phyloP scores from a whole-genome alignment of 2,113 vertebrate genomes.

The Perca flavescens region DNA sequence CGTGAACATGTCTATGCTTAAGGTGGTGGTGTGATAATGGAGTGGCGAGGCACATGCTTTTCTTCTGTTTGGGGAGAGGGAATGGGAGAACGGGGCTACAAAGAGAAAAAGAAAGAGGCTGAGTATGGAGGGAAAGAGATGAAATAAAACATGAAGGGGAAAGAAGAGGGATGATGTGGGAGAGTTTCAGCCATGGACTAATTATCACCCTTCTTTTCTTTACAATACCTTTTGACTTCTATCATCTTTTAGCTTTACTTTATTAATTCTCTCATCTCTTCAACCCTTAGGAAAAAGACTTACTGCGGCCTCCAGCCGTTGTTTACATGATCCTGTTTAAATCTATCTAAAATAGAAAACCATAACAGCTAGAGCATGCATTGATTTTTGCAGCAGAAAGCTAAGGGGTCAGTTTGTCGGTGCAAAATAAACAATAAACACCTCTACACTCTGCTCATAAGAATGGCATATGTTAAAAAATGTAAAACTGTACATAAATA shows the following conservation, averaged over 20 bases:
- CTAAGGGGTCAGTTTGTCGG: no score
- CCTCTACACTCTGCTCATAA: no score
- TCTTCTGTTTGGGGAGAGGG: neutral
- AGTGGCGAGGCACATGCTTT: neutral
- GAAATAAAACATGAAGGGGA: neutral
- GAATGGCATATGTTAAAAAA: no score
- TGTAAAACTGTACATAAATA: no score
- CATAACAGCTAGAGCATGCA: no score
- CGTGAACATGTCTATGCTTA: neutral
- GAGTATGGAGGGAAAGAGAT: neutral
- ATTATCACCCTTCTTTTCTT: neutral
- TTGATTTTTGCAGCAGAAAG: no score
- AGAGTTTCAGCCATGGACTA: neutral
- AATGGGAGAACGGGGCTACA: neutral
- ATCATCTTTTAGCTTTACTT: neutral
- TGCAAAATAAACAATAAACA: no score
- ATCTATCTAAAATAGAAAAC: no score
- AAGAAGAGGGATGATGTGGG: neutral
- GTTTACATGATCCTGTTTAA: no score
- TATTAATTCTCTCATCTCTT: conserved; percentile 1
- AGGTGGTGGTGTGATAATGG: neutral
- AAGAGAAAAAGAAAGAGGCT: neutral
- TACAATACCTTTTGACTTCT: neutral
- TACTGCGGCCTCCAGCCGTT: no score
- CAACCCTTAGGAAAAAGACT: no score